Evolutionary conservation across 2,888 invertebrate species (phyloP), one percentile per base, ranked within the genome.

Genomic region (Timema podura): DNA sequence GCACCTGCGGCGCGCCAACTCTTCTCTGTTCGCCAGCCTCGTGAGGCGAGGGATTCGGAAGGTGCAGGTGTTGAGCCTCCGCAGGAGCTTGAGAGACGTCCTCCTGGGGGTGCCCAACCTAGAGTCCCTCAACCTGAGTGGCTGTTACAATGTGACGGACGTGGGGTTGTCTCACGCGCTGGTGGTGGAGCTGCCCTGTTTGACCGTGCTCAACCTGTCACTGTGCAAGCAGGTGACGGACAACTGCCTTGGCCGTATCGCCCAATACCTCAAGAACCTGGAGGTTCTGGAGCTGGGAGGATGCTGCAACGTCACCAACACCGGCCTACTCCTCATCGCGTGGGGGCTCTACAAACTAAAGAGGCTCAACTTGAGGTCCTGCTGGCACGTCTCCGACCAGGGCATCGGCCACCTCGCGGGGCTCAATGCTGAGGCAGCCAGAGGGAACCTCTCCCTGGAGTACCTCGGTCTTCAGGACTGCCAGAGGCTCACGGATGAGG

Each of bases 161-260:
- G 84, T 88, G 64, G 92, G 92, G 65, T 84, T 97, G 72, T 89
- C 90, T 59, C 91, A 91, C 77, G 95, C 95, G 5, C 91, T 97
- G 77, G 86, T 88, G 64, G 85, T 87, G 10, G 92, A 93, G 75
- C 84, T 91, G 74, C 90, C 91, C 68, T 88, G 90, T 49, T 83
- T 97, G 68, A 91, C 89, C 74, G 87, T 90, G 76, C 85, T 97
- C 73, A 93, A 97, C 81, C 85, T 97, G 68, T 95, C 95, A 64
- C 83, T 96, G 71, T 97, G 97, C 83, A 97, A 97, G 82, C 96
- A 96, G 84, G 91, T 97, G 72, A 94, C 95, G n/a, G 96, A 97
- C 81, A 89, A 90, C 47, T 92, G 94, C 68, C 85, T 96, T 46
- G 90, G 91, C 16, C 85, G 91, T 78, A 95, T 96, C 82, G 92